Evolutionary conservation across 1,140 invertebrate species (phyloP), one percentile per base, ranked within the genome.

Genomic region (Drosophila serrata): DNA sequence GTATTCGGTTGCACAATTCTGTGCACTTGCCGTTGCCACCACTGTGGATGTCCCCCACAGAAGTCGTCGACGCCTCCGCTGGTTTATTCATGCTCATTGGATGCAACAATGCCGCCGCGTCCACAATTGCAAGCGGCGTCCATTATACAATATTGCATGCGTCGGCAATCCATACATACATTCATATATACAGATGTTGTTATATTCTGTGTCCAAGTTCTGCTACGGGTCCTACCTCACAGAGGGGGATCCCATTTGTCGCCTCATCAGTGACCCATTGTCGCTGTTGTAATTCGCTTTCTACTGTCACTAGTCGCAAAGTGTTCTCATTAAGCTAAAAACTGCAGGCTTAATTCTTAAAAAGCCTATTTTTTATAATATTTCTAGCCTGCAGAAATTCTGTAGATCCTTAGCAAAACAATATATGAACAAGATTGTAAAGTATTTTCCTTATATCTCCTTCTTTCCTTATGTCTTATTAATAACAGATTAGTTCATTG

Each of bases 1-100:
- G 51, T 33, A 70, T 70, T 72, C 42, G 43, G 48, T 75, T 75
- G 59, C 72, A 75, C 72, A 75, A 75, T 75, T 72, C 46, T 58
- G 22, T 68, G 63, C 48, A 74, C 12, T 33, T 9, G 56, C 55
- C 17, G 37, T 31, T 29, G 60, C 55, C 29, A 22, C 55, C 29
- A 22, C 15, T 61, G 45, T 17, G 60, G 35, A 17, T 73, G 65
- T 59, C 53, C 65, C 65, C 55, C 65, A 51, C 69, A 60, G 37
- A 72, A 59, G 69, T 72, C 65, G 65, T 15, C 70, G 46, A 29
- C 70, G 55, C 53, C 64, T 51, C 27, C 37, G 58, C 27, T 46
- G 39, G 29, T 33, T 61, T 61, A 61, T 73, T 73, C 68, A 73
- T 73, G 68, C 67, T 74, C 69, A 46, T 51, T 74, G 45, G 39